Evolutionary conservation across 1,140 invertebrate genomes (phyloP).

Genomic region (Trichogramma pretiosum): DNA sequence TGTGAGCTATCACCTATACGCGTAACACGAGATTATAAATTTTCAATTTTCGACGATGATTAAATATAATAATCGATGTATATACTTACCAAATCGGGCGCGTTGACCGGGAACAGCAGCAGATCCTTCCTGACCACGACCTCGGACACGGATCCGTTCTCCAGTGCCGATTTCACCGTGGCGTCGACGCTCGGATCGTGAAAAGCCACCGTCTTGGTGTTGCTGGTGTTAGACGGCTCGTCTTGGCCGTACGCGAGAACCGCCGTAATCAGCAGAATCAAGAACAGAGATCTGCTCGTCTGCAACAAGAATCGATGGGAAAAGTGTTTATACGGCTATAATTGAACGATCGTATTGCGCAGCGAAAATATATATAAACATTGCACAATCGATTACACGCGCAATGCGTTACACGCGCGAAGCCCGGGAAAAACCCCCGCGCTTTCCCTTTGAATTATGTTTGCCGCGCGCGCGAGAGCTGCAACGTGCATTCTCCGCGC

Average conservation of each 20-base stretch:
- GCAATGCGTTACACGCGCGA: too few species aligned
- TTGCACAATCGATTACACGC: too few species aligned
- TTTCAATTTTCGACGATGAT: not conserved
- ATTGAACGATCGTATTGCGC: too few species aligned
- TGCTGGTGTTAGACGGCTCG: not conserved
- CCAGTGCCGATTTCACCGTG: conserved; percentile 20
- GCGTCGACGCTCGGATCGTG: conserved; percentile 24
- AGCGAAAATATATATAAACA: too few species aligned
- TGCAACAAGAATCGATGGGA: conserved; percentile 6
- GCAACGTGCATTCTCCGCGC: too few species aligned
- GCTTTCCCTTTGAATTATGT: too few species aligned
- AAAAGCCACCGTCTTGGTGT: conserved; percentile 11
- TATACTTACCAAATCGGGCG: conserved; percentile 8
- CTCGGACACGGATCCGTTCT: conserved; percentile 22
- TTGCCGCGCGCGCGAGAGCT: too few species aligned
- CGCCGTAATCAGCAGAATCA: not conserved
- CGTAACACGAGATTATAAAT: not conserved
- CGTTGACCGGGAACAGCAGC: conserved; percentile 13
- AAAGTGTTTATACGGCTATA: too few species aligned
- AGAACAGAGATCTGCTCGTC: not conserved
- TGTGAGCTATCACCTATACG: conserved; percentile 29
- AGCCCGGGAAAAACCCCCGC: too few species aligned
- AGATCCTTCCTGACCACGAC: conserved; percentile 25
- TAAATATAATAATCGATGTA: not conserved
- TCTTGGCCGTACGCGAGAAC: not conserved